phyloP scores from a whole-genome alignment of 1,140 invertebrate species.

The Danaus plexippus region DNA sequence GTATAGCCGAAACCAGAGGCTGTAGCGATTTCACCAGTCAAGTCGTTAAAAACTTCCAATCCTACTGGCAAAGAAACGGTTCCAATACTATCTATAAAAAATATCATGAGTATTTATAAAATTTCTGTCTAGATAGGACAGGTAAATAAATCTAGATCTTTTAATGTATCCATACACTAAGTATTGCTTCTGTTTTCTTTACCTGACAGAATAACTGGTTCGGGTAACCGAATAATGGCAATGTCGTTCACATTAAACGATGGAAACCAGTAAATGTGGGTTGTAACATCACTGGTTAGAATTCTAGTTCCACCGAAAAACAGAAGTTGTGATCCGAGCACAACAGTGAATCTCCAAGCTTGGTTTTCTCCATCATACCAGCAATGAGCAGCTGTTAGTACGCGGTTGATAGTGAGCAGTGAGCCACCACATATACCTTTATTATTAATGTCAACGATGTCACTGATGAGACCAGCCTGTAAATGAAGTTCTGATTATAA shows the following conservation, averaged over 20 bases:
- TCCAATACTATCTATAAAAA: constrained; percentile 6
- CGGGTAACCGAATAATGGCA: constrained; percentile 38
- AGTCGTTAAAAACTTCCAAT: not conserved
- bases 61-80: constrained; percentile 8
- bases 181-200: constrained; percentile 8
- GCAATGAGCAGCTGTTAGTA: constrained; percentile 44
- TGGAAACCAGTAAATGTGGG: constrained; percentile 27
- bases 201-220: constrained; percentile 38
- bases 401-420: constrained; percentile 21
- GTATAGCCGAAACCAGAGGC: constrained; percentile 12
- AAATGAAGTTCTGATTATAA: constrained; percentile 7
- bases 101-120: not conserved
- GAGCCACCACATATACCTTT: constrained; percentile 33
- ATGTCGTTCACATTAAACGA: constrained; percentile 30
- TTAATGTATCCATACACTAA: no score
- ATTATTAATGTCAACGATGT: constrained; percentile 20
- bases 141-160: not conserved
- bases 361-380: constrained; percentile 33
- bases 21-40: constrained; percentile 2
- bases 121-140: not conserved
- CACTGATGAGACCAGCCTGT: constrained; percentile 34
- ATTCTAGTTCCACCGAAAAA: constrained; percentile 35
- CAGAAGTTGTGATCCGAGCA: constrained; percentile 33
- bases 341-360: constrained; percentile 30
- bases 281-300: constrained; percentile 21